Evolutionary conservation across 2,113 vertebrate species (phyloP).

Genomic region (Chaenogobius annularis): DNA sequence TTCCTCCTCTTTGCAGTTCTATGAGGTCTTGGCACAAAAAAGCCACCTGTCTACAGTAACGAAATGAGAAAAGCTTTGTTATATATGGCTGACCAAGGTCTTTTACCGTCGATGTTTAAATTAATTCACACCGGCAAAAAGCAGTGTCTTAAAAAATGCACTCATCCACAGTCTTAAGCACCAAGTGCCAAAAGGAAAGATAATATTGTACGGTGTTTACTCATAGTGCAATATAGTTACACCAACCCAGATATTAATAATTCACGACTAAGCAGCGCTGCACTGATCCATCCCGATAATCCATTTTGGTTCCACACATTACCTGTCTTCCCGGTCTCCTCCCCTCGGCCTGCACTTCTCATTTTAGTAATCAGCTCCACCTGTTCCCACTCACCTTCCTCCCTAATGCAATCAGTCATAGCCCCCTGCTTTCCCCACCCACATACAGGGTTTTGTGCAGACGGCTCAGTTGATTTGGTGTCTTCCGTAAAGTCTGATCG

Average conservation of each 20-base stretch:
- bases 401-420: neutral
- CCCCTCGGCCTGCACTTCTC: neutral
- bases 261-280: conserved; percentile 28
- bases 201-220: conserved; percentile 14
- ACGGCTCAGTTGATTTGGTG: no score
- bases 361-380: conserved; percentile 4
- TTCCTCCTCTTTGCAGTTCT: conserved; percentile 34
- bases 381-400: neutral
- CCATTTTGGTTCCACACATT: neutral
- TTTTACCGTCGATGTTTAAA: neutral
- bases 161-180: neutral
- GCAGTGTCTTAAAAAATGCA: conserved; percentile 4
- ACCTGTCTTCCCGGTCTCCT: neutral
- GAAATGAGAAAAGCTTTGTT: neutral
- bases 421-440: no score
- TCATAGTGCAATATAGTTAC: conserved; percentile 14
- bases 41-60: neutral
- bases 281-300: neutral
- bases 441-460: neutral
- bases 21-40: conserved; percentile 25
- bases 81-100: neutral
- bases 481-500: no score
- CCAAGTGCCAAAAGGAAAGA: conserved; percentile 30
- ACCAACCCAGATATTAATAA: conserved; percentile 30
- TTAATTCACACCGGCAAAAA: neutral